Evolutionary conservation across 2,113 vertebrate species (phyloP).

Genomic region (Dolichallabes microphthalmus): DNA sequence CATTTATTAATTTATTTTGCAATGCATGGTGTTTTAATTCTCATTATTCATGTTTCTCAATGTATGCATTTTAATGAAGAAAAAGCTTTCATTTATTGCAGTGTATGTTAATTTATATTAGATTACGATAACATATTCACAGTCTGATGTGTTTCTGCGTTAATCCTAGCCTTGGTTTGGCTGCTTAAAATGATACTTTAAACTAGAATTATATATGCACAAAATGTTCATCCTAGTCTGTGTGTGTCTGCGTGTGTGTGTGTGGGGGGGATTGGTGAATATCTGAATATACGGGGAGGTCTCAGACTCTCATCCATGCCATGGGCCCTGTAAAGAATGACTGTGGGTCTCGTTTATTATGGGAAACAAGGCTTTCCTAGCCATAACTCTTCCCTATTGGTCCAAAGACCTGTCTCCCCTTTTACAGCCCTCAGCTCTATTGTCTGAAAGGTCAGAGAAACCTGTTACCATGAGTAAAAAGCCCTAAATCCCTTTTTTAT

Average conservation of each 20-base stretch:
- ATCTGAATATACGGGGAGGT: conserved; percentile 20
- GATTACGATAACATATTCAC: neutral
- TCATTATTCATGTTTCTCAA: neutral
- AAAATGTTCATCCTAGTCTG: neutral
- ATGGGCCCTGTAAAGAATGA: conserved; percentile 33
- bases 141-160: neutral
- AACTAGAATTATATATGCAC: neutral
- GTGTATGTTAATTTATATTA: neutral
- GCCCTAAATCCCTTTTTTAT: conserved; percentile 54
- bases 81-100: neutral
- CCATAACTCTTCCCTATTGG: conserved; percentile 50
- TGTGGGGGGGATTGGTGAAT: conserved; percentile 22
- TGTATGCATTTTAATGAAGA: neutral
- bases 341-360: conserved; percentile 55
- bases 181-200: neutral
- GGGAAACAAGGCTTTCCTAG: conserved; percentile 58
- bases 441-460: conserved; percentile 58
- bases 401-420: conserved; percentile 43
- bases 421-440: conserved; percentile 49
- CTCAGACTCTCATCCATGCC: conserved; percentile 26
- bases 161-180: neutral
- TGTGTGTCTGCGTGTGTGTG: conserved; percentile 7
- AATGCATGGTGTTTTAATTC: neutral
- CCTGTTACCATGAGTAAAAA: conserved; percentile 55
- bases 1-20: neutral